These are phyloP conservation scores for Girardia tigrina DNA, from an alignment of 2,888 invertebrate species.

Conservation along the genomic window DNA sequence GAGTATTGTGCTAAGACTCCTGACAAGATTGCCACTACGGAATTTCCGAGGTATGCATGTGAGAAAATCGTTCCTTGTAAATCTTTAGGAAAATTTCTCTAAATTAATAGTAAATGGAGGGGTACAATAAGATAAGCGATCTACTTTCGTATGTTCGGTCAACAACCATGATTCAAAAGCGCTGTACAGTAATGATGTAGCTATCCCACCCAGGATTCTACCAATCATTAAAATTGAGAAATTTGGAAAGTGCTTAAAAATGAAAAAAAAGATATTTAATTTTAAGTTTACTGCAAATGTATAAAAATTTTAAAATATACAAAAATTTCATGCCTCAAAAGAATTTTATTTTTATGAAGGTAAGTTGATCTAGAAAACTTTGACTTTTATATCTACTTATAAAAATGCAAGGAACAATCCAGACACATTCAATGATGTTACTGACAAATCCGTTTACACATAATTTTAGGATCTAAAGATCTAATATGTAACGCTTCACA, in stretches of 20 bases:
- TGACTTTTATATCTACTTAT: too few species aligned
- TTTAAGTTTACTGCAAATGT: too few species aligned
- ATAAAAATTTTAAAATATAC: too few species aligned
- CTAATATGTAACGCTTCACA: too few species aligned
- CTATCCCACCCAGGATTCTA: constrained; percentile 52
- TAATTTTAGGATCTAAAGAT: too few species aligned
- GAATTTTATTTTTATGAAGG: too few species aligned
- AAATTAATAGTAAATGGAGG: constrained; percentile 33
- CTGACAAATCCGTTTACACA: too few species aligned
- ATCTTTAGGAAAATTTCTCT: constrained; percentile 49
- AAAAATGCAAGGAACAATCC: too few species aligned
- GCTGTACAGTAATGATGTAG: constrained; percentile 54
- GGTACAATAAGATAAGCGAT: constrained; percentile 6
- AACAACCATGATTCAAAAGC: constrained; percentile 54
- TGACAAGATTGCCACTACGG: constrained; percentile 52
- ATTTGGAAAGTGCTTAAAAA: constrained; percentile 51
- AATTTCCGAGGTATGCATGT: constrained; percentile 52
- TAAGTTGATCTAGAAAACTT: too few species aligned
- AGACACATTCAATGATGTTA: too few species aligned
- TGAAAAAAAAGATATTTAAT: too few species aligned
- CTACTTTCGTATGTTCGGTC: constrained; percentile 52
- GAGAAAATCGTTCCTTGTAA: constrained; percentile 51
- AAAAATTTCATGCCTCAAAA: too few species aligned
- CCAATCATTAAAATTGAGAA: constrained; percentile 52
- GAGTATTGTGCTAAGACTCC: constrained; percentile 52